phyloP scores from a whole-genome alignment of 2,888 invertebrate genomes.

The Cantharis lateralis region DNA sequence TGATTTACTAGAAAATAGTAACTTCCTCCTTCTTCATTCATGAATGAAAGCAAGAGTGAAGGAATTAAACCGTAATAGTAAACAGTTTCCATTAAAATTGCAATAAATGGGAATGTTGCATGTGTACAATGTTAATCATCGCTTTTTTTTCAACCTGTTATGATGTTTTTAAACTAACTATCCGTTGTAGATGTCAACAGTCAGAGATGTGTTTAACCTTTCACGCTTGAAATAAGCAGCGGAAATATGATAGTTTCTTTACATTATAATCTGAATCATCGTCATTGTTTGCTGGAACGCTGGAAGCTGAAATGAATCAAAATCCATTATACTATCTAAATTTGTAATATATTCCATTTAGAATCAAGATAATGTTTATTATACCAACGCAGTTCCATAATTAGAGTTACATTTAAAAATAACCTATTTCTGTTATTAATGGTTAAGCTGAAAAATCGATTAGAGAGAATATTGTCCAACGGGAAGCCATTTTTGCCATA shows the following conservation, averaged over 20 bases:
- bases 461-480: not conserved
- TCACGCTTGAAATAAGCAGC: conserved; percentile 12
- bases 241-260: conserved; percentile 1
- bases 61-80: not conserved
- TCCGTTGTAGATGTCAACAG: not conserved
- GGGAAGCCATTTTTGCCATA: not conserved
- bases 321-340: not conserved
- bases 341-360: not conserved
- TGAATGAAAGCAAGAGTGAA: not conserved
- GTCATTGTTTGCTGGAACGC: not conserved
- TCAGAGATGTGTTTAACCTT: conserved; percentile 11
- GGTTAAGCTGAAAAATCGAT: not conserved
- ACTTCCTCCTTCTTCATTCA: not conserved
- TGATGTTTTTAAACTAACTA: not conserved
- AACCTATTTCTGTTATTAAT: not conserved
- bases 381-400: not conserved
- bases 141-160: not conserved
- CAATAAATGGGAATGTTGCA: not conserved
- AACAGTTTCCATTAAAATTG: not conserved
- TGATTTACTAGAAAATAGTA: not conserved
- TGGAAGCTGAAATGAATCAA: not conserved
- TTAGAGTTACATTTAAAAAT: not conserved
- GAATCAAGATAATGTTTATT: not conserved
- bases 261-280: not conserved
- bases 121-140: not conserved